phyloP scores from a whole-genome alignment of 2,888 invertebrate genomes.

The Harpagoxenus sublaevis region DNA sequence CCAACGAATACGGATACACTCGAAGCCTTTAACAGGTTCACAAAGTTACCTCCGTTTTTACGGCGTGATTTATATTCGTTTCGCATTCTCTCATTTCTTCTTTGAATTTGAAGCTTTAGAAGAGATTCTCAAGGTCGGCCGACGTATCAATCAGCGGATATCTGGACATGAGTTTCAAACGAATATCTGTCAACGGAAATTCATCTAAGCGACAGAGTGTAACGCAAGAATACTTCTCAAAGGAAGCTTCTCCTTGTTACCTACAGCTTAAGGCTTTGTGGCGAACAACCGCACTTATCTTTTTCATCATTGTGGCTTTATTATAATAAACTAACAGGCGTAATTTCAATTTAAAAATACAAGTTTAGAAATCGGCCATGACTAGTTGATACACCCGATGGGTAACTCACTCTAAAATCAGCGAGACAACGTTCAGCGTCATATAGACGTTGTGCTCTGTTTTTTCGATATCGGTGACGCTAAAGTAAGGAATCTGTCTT shows the following conservation, averaged over 20 bases:
- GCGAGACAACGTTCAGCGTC: no score
- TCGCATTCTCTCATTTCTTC: slow-evolving; percentile 34
- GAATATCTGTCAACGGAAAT: slow-evolving; percentile 20
- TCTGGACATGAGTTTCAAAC: background rate
- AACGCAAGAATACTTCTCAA: background rate
- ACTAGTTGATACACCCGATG: background rate
- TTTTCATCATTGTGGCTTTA: background rate
- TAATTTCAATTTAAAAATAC: background rate
- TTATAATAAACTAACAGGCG: background rate
- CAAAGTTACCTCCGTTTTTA: slow-evolving; percentile 47
- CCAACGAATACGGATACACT: slow-evolving; percentile 24
- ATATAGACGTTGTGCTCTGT: no score
- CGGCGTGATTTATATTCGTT: slow-evolving; percentile 41
- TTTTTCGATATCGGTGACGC: no score
- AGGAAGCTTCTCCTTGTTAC: background rate
- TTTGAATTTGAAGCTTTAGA: slow-evolving; percentile 20
- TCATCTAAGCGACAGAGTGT: background rate
- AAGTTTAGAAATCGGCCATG: background rate
- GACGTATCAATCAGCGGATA: slow-evolving; percentile 21
- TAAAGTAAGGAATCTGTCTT: no score
- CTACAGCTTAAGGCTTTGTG: background rate
- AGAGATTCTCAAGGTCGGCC: slow-evolving; percentile 18
- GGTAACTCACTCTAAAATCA: no score
- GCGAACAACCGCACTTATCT: background rate
- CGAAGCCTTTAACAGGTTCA: slow-evolving; percentile 32